Percentiles rank a stretch among this genome's conserved stretches.
These are phyloP conservation scores for Zaprionus vittiger DNA, from an alignment of 1,140 invertebrate species.

Conservation along the genomic window DNA sequence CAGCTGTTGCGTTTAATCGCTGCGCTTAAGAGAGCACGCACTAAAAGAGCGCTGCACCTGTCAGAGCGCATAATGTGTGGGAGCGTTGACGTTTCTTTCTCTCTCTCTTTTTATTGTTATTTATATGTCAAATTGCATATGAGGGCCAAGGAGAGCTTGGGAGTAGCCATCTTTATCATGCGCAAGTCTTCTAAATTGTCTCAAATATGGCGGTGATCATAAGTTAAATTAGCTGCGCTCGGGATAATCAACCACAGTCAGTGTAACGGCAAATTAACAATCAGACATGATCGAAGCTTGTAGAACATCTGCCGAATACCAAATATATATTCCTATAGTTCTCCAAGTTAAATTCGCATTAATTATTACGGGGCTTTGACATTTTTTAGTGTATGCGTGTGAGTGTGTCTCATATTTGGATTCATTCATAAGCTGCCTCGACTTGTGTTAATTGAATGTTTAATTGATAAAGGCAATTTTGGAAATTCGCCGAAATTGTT, in stretches of 20 bases:
- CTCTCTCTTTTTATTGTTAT: slow-evolving; percentile 27
- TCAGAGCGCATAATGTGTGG: slow-evolving; percentile 17
- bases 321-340: neutral
- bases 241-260: neutral
- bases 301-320: neutral
- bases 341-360: slow-evolving; percentile 35
- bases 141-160: slow-evolving; percentile 4
- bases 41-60: slow-evolving; percentile 42
- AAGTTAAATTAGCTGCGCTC: slow-evolving; percentile 7
- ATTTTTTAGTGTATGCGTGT: slow-evolving; percentile 15
- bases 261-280: slow-evolving; percentile 7
- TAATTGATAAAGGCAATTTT: slow-evolving; percentile 68
- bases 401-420: slow-evolving; percentile 13
- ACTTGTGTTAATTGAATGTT: slow-evolving; percentile 46
- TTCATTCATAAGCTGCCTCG: slow-evolving; percentile 49
- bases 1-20: slow-evolving; percentile 48
- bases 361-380: slow-evolving; percentile 39
- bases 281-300: neutral
- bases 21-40: slow-evolving; percentile 28
- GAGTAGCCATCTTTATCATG: slow-evolving; percentile 6
- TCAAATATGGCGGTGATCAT: slow-evolving; percentile 20
- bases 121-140: slow-evolving; percentile 25
- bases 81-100: slow-evolving; percentile 11
- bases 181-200: slow-evolving; percentile 11
- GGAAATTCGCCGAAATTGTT: slow-evolving; percentile 40